These are phyloP conservation scores for Fabriciana adippe DNA, from an alignment of 2,888 invertebrate genomes.

Conservation along the genomic window DNA sequence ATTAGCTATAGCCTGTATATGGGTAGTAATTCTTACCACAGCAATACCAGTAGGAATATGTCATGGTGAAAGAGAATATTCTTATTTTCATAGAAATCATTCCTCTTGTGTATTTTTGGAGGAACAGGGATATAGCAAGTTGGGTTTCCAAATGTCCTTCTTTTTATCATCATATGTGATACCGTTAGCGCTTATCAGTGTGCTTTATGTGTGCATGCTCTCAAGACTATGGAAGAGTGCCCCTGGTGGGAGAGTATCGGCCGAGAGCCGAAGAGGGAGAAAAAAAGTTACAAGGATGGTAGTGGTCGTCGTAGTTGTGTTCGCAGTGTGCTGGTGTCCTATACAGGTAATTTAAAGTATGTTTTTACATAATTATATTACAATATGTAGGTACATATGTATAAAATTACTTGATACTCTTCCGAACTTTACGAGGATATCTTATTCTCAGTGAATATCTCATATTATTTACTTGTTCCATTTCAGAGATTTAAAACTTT, in stretches of 20 bases:
- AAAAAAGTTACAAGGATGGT: slow-evolving; percentile 96
- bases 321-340: slow-evolving; percentile 97
- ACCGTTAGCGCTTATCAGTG: slow-evolving; percentile 92
- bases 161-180: slow-evolving; percentile 94
- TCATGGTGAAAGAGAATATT: slow-evolving; percentile 88
- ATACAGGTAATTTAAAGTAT: slow-evolving; percentile 68
- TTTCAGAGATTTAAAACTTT: no score
- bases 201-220: slow-evolving; percentile 94
- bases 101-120: slow-evolving; percentile 87
- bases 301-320: slow-evolving; percentile 94
- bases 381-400: no score
- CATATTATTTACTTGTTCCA: no score
- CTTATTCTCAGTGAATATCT: no score
- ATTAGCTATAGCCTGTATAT: slow-evolving; percentile 88
- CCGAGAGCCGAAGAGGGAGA: slow-evolving; percentile 91
- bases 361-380: background rate
- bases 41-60: slow-evolving; percentile 90
- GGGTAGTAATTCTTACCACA: slow-evolving; percentile 90
- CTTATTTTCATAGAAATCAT: slow-evolving; percentile 83
- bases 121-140: slow-evolving; percentile 83
- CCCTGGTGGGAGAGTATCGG: slow-evolving; percentile 90
- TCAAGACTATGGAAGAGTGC: slow-evolving; percentile 92
- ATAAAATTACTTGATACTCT: no score
- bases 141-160: slow-evolving; percentile 89
- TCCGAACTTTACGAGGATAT: no score